phyloP scores from a whole-genome alignment of 92 coral and sea anemone species.

The Chrysogorgia sp. region DNA sequence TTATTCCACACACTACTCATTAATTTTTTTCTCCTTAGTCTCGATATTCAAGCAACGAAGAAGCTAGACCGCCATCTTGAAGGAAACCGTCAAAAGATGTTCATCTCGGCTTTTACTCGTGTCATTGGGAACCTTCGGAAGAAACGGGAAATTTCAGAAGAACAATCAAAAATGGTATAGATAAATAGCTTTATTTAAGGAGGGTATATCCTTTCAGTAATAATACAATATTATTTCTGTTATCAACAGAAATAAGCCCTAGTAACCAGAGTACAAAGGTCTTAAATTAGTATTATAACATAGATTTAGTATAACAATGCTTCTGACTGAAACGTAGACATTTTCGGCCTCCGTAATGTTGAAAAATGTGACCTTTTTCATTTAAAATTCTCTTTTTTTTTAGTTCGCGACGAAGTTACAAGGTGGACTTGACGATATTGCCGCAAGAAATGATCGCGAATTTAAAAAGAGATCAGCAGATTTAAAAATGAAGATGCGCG shows the following conservation, averaged over 20 bases:
- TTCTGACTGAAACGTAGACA: no score
- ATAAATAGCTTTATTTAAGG: no score
- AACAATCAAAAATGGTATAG: constrained; percentile 76
- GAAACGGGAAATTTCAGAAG: constrained; percentile 80
- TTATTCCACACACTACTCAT: not conserved
- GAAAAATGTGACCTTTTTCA: no score
- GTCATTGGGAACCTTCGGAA: constrained; percentile 78
- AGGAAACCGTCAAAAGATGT: constrained; percentile 76
- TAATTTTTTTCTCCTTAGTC: constrained; percentile 50
- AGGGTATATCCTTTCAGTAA: no score
- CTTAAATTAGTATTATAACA: no score
- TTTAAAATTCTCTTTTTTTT: not conserved
- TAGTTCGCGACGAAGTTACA: constrained; percentile 72
- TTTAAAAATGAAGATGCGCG: constrained; percentile 63
- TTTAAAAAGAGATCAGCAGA: constrained; percentile 65
- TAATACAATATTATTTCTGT: no score
- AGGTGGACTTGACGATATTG: constrained; percentile 69
- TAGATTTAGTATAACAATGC: no score
- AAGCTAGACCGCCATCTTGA: constrained; percentile 78
- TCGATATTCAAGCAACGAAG: constrained; percentile 83
- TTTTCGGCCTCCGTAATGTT: no score
- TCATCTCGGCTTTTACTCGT: constrained; percentile 66
- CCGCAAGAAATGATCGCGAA: constrained; percentile 75
- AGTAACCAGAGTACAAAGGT: no score
- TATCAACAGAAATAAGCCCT: no score